Base-by-base conservation (phyloP, 2,113 vertebrate genomes). In the Percopsis transmontana region DNA sequence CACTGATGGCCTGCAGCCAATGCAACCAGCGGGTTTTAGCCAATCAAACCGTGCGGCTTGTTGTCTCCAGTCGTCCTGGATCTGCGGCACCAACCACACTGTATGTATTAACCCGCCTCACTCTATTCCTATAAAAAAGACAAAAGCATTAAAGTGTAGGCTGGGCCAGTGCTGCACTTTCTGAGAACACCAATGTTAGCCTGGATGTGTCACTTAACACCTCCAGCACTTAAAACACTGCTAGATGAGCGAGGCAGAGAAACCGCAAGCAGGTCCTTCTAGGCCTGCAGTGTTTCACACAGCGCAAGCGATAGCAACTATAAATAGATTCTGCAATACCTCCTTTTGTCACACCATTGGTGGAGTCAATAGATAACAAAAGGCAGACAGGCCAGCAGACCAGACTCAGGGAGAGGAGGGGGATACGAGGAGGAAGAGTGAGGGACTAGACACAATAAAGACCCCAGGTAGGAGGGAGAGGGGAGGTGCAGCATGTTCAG, bases 401-500 rank as follows among this genome's bases (percentile, higher is more conserved):
- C 40, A 45, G 55, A 66, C 27, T 51, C 15, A 12, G 38, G 63
- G 12, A 39, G 14, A 66, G 39, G 2, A 52, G 3, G 72, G 48
- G 47, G 50, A 42, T 45, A 62, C 20, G 19, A 54, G 48, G 20
- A 52, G 20, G 8, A 52, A 52, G 50, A 20, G 19, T 13, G 7
- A 45, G 44, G 3, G 44, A 45, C 57, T 57, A 5, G 42, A 53
- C 56, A 42, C 9, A 62, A 41, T 50, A 66, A 58, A 63, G 55
- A 38, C 39, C 27, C 52, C 53, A 57, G 21, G 53, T 68, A 61
- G 12, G 38, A 2, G 62, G 10, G 52, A 72, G n/a, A n/a, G n/a
- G n/a, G n/a, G n/a, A n/a, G n/a, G n/a, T n/a, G n/a, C 67, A 70
- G 77, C 66, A 54, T 56, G 54, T 33, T 56, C 54, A n/a, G 55